Base-by-base conservation (phyloP, 2,113 vertebrate genomes). In the Phaethornis superciliosus region DNA sequence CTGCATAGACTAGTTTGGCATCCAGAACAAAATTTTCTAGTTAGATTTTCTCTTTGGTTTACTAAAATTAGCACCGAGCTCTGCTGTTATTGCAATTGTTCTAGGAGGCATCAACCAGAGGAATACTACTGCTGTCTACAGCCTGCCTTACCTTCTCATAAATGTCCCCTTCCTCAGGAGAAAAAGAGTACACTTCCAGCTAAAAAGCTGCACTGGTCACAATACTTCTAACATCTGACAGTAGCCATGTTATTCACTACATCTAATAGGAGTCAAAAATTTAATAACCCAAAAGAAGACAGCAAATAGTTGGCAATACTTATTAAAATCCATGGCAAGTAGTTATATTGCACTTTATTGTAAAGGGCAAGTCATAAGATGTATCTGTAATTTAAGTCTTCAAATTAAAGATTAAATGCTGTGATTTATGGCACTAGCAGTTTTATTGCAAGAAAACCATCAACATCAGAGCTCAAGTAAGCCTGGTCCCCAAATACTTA, bases 271-370 rank as follows among this genome's bases (percentile, higher is more conserved):
- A 56, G 35, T 77, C 86, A 90, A 80, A 92, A 46, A 83, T 18
- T 21, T 62, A 80, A 71, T 68, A 72, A 28, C 62, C 19, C 52
- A 81, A 69, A 16, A 83, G 67, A 55, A 92, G 46, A n/a, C 55
- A 92, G 71, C 49, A 79, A 15, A 42, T 22, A 68, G 46, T 24
- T 86, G 47, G 51, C 59, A 83, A 32, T 75, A 42, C 51, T 74
- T 63, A 65, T 89, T 81, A 78, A 92, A 91, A 92, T 68, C 33
- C 26, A 2, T n/a, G 42, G 27, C 81, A 89, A 60, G 58, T 89
- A 89, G 90, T 93, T 93, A 89, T 89, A 84, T 30, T 64, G 58
- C 62, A 44, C 81, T 92, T 90, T 76, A 95, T 76, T 85, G 71
- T 81, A 71, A 44, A 67, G 81, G 74, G 75, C 58, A 91, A 84